Conservation (phyloP, 2,888 invertebrate genomes). For the Mongoloraphidia duomilia region DNA sequence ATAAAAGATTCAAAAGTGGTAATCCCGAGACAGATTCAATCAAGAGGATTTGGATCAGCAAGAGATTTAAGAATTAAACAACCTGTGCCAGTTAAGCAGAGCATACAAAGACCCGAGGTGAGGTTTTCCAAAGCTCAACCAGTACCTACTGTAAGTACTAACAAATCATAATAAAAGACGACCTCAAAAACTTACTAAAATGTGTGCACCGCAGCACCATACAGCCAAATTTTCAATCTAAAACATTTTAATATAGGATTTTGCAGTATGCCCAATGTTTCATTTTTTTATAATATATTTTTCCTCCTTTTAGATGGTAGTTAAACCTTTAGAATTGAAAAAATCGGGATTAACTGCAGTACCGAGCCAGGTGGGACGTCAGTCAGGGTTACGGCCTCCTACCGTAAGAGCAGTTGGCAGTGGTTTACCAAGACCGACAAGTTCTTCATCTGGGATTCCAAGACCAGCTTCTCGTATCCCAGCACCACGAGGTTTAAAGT, state of each 20-base stretch:
- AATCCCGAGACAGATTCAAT: background rate
- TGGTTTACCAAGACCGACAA: constrained; percentile 26
- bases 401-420: constrained; percentile 18
- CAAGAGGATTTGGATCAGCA: too few species aligned
- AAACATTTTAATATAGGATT: background rate
- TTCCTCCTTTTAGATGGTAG: constrained; percentile 8
- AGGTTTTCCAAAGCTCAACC: background rate
- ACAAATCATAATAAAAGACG: background rate
- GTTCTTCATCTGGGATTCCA: constrained; percentile 21
- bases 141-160: constrained; percentile 3
- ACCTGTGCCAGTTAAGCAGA: too few species aligned
- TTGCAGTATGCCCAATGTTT: background rate
- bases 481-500: constrained; percentile 21
- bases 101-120: background rate
- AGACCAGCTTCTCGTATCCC: constrained; percentile 27
- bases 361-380: constrained; percentile 10
- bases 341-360: constrained; percentile 9
- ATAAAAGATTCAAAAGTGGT: background rate
- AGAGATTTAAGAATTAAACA: background rate
- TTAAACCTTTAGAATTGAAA: constrained; percentile 10
- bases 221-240: background rate
- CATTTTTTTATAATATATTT: background rate
- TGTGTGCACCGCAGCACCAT: background rate
- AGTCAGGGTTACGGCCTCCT: constrained; percentile 7
- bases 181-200: background rate